Conservation (phyloP, 2,797 vertebrate species). For the Poecilia picta region DNA sequence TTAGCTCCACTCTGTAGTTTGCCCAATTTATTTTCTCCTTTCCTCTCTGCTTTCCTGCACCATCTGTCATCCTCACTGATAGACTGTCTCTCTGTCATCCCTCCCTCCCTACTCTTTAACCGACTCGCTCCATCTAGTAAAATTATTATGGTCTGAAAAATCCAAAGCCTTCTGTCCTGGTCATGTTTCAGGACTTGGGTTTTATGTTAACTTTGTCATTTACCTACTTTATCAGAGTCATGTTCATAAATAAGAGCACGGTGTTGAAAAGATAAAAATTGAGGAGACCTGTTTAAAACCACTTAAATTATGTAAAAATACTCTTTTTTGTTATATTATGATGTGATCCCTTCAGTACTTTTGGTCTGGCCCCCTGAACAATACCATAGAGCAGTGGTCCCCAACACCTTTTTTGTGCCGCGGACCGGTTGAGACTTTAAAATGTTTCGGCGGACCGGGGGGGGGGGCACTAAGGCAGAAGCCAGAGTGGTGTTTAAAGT, state of each 20-base stretch:
- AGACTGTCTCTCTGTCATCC: constrained; percentile 5
- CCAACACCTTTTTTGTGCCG: too few relatives aligned
- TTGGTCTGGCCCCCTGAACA: too few relatives aligned
- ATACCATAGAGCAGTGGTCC: too few relatives aligned
- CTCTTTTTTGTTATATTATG: too few relatives aligned
- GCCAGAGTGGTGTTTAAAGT: too few relatives aligned
- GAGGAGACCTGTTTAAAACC: not conserved
- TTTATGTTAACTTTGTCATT: constrained; percentile 4
- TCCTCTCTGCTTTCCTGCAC: constrained; percentile 35
- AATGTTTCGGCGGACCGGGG: too few relatives aligned
- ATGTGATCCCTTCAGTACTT: too few relatives aligned
- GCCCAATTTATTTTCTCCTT: constrained; percentile 34
- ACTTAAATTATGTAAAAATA: too few relatives aligned
- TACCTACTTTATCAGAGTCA: not conserved
- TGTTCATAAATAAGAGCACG: not conserved
- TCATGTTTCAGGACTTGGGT: constrained; percentile 46
- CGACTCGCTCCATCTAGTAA: constrained; percentile 57
- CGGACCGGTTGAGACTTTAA: too few relatives aligned
- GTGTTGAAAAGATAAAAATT: not conserved
- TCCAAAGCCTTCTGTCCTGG: constrained; percentile 10
- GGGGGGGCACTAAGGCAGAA: too few relatives aligned
- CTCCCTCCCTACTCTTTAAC: constrained; percentile 44
- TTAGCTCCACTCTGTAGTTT: constrained; percentile 34
- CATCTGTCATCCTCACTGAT: constrained; percentile 53
- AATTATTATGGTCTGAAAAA: constrained; percentile 61